Percentiles rank a stretch among this genome's conserved stretches.
phyloP scores from a whole-genome alignment of 2,797 vertebrate species.

The Rhabdomys pumilio region DNA sequence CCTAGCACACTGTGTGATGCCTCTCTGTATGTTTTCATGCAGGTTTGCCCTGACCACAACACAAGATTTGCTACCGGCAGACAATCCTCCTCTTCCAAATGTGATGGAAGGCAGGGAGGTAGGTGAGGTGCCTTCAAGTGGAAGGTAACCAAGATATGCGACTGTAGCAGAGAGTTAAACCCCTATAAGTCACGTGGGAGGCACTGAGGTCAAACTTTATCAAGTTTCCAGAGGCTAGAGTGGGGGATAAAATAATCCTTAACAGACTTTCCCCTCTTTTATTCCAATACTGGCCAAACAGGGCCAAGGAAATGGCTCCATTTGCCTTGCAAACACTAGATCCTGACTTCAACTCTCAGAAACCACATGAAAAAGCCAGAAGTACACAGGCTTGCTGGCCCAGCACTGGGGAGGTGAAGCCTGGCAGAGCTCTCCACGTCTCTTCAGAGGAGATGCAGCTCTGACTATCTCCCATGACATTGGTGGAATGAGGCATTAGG shows the following conservation, averaged over 20 bases:
- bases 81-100: neutral
- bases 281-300: conserved; percentile 10
- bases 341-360: neutral
- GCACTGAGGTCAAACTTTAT: neutral
- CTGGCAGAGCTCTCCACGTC: neutral
- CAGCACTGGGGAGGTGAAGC: neutral
- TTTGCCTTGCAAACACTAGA: neutral
- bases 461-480: fast-evolving
- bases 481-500: neutral
- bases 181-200: neutral
- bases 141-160: neutral
- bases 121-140: neutral
- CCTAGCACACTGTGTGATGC: neutral
- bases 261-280: neutral
- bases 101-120: neutral
- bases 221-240: conserved; percentile 25
- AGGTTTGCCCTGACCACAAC: neutral
- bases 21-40: neutral
- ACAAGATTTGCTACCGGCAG: neutral
- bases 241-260: neutral
- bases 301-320: neutral
- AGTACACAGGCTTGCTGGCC: neutral
- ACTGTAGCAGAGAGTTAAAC: neutral
- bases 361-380: neutral
- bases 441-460: neutral